Conservation (phyloP, 2,888 invertebrate species). For the Cheiracanthium punctorium region DNA sequence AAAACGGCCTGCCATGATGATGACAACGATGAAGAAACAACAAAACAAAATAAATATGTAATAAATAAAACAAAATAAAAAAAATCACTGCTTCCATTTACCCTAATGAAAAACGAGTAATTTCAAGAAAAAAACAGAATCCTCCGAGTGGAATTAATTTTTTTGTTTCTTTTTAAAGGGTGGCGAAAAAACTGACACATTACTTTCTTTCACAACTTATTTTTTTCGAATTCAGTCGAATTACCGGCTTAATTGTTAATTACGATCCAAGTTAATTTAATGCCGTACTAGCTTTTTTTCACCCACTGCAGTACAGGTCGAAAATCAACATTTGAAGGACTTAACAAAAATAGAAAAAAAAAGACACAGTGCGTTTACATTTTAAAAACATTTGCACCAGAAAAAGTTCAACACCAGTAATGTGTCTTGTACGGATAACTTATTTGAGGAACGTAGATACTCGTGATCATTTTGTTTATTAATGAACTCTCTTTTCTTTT, state of each 20-base stretch:
- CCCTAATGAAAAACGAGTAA: not conserved
- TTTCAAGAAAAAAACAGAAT: not conserved
- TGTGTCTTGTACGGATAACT: not conserved
- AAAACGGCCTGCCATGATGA: too few relatives aligned
- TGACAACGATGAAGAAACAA: too few relatives aligned
- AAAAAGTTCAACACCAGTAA: not conserved
- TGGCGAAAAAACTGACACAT: not conserved
- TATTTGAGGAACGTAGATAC: not conserved
- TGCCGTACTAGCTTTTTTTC: constrained; percentile 41
- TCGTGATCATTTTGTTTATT: too few relatives aligned
- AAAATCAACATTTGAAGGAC: constrained; percentile 35
- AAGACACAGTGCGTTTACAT: too few relatives aligned
- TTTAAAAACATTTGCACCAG: too few relatives aligned
- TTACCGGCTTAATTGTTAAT: constrained; percentile 55
- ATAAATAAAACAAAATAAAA: not conserved
- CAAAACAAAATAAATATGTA: too few relatives aligned
- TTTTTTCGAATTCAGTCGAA: not conserved
- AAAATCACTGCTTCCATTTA: not conserved
- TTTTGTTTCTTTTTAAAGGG: too few relatives aligned
- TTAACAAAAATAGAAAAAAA: too few relatives aligned
- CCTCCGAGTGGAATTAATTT: not conserved
- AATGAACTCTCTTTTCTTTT: too few relatives aligned
- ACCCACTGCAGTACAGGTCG: constrained; percentile 4
- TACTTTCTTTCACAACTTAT: not conserved
- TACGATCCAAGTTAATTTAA: constrained; percentile 66